Percentiles rank a stretch among this genome's conserved stretches.
phyloP scores from a whole-genome alignment of 2,797 vertebrate species.

The Sternarchorhynchus goeldii region DNA sequence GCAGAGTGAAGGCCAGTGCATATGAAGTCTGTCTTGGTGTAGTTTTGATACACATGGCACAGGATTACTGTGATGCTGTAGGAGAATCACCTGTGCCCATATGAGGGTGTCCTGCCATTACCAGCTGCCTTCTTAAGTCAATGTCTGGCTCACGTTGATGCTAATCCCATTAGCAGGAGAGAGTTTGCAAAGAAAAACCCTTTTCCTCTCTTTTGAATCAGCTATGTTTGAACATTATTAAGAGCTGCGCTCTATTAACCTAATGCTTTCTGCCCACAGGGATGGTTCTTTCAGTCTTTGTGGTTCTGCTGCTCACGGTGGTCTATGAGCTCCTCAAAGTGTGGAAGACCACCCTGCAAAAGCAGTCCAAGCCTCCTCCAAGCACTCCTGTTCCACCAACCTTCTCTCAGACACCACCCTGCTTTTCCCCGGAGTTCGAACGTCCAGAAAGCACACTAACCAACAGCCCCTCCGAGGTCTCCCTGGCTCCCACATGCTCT shows the following conservation, averaged over 20 bases:
- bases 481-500: slow-evolving; percentile 60
- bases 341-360: slow-evolving; percentile 77
- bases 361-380: slow-evolving; percentile 46
- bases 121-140: no score
- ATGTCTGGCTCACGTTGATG: no score
- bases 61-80: no score
- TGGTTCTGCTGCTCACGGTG: slow-evolving; percentile 84
- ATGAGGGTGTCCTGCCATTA: no score
- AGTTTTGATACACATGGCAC: no score
- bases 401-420: slow-evolving; percentile 19
- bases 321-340: slow-evolving; percentile 89
- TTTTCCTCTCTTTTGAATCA: neutral
- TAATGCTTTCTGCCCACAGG: slow-evolving; percentile 70
- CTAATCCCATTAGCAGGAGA: no score
- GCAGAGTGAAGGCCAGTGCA: no score
- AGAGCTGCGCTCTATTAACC: neutral
- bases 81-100: no score
- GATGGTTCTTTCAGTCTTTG: slow-evolving; percentile 83
- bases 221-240: neutral
- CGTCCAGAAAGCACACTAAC: slow-evolving; percentile 53
- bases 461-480: slow-evolving; percentile 63
- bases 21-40: no score
- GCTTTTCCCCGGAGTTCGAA: slow-evolving; percentile 5
- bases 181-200: no score
- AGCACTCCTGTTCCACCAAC: neutral